Percentiles rank a stretch among this genome's conserved stretches.
Conservation (phyloP, 2,888 invertebrate species). For the Chouioia cunea region DNA sequence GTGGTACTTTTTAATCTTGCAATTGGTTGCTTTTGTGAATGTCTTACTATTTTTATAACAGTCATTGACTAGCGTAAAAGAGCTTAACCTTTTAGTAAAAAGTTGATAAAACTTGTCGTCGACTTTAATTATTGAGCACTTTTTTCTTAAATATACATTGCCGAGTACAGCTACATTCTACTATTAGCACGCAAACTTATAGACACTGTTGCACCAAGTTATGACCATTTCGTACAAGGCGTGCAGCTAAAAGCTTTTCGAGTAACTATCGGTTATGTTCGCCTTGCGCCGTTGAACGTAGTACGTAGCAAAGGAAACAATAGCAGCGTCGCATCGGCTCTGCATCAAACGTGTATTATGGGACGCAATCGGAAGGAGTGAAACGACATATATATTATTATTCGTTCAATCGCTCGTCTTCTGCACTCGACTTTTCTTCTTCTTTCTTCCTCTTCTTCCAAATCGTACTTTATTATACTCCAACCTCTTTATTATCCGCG, state of each 20-base stretch:
- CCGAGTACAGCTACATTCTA: no score
- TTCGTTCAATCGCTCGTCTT: conserved; percentile 40
- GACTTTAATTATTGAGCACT: no score
- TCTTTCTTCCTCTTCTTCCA: conserved; percentile 33
- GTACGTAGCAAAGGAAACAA: conserved; percentile 63
- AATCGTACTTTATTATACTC: conserved; percentile 36
- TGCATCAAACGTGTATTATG: conserved; percentile 56
- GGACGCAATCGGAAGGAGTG: conserved; percentile 31
- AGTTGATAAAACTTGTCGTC: no score
- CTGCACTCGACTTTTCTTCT: conserved; percentile 43
- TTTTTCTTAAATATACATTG: no score
- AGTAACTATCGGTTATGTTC: conserved; percentile 18
- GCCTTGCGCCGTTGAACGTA: conserved; percentile 56
- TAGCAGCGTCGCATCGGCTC: conserved; percentile 58
- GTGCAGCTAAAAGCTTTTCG: conserved; percentile 2
- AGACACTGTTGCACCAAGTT: no score
- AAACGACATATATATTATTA: conserved; percentile 31
- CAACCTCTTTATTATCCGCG: conserved; percentile 24
- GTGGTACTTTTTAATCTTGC: no score
- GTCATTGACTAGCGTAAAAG: no score
- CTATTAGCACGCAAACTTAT: no score
- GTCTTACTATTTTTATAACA: no score
- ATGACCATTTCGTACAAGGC: no score
- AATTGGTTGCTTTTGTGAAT: no score
- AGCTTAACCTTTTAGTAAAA: no score